A percentile compares a stretch with the other conserved stretches of the same genome.
phyloP scores from a whole-genome alignment of 2,113 vertebrate species.

The Phalacrocorax brasilianus region DNA sequence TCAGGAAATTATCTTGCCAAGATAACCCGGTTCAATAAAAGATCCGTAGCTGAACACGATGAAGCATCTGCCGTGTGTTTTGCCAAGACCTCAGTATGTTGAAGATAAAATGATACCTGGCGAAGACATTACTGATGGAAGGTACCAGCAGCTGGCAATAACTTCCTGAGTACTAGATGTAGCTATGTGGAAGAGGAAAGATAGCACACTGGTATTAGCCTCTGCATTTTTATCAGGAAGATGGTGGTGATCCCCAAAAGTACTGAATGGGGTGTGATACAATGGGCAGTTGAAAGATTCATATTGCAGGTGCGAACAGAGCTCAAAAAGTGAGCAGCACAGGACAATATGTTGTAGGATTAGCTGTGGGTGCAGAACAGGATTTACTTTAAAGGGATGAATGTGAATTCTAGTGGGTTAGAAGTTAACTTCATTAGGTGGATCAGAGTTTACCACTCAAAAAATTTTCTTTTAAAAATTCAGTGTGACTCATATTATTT shows the following conservation, averaged over 20 bases:
- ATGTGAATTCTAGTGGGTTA: neutral
- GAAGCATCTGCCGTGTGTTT: neutral
- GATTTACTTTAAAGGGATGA: neutral
- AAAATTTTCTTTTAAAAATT: neutral
- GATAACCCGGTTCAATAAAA: neutral
- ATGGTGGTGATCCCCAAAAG: neutral
- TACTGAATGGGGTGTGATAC: neutral
- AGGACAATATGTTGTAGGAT: neutral
- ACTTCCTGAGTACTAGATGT: neutral
- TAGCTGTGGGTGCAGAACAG: neutral
- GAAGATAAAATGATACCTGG: neutral
- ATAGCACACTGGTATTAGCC: neutral
- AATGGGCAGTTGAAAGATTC: neutral
- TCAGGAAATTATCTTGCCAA: neutral
- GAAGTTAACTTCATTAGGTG: neutral
- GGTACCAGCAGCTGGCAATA: neutral
- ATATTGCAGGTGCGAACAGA: neutral
- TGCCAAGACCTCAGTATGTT: neutral
- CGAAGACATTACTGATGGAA: neutral
- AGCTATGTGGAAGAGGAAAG: neutral
- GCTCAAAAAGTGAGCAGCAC: neutral
- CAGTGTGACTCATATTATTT: neutral
- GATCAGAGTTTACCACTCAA: neutral
- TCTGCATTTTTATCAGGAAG: neutral
- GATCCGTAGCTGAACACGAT: accelerated